Evolutionary conservation across 2,888 invertebrate genomes (phyloP), one percentile per base, ranked within the genome.

Genomic region (Spatulosminthurus flaviceps): DNA sequence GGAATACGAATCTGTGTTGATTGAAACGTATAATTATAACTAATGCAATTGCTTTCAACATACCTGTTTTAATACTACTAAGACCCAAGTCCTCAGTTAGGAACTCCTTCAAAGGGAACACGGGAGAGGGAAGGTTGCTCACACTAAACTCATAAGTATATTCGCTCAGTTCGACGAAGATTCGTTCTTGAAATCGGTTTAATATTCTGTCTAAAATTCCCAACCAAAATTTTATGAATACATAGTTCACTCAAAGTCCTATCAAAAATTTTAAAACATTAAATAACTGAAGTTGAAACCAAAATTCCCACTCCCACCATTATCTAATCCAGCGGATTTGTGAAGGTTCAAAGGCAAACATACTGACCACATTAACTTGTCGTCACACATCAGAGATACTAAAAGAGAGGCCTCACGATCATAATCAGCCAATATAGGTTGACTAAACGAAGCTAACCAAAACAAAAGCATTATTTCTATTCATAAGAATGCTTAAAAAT

Each of bases 101-200:
- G 5, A 67, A 73, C 64, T 81, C 72, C 19, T 78, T 61, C 0
- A 77, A 61, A 19, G 26, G n/a, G n/a, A 26, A 21, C n/a, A 77
- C 60, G 22, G 41, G 28, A 21, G 26, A 73, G 2, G 60, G n/a
- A 13, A 78, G 22, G 26, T 71, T 29, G 72, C 80, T 77, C 71
- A 82, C 19, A 24, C 26, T 19, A 43, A 82, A 82, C 22, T 26
- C 0, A 76, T 79, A 60, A 21, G 19, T 24, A 16, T 79, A 22
- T 24, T n/a, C 21, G 41, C 74, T 74, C 16, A 82, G 19, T 16
- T 80, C 80, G 21, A n/a, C 76, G 0, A 80, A 34, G 21, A 82
- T 77, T 26, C 67, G 67, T 24, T 61, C 26, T 13, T 77, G 74
- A 51, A 80, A 79, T 16, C 73, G 73, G 41, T 74, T 70, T 5